Evolutionary conservation across 2,888 invertebrate species (phyloP).

Genomic region (Gordius sp.): DNA sequence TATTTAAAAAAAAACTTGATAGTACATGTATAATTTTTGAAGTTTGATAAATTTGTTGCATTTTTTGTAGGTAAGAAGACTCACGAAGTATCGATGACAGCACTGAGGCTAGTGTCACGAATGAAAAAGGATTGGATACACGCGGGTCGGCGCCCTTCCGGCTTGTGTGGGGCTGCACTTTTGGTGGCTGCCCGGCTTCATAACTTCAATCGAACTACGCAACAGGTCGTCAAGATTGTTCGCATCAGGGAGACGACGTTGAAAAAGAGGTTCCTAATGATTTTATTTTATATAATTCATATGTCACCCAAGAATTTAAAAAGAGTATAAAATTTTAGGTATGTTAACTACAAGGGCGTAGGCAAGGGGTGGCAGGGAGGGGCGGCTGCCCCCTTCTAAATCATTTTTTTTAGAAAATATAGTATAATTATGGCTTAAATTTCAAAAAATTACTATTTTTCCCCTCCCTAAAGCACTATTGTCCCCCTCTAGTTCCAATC

Average conservation of each 20-base stretch:
- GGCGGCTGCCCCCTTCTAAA: no score
- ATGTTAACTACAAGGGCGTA: background rate
- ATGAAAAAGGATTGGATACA: constrained; percentile 96
- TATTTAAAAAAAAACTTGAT: no score
- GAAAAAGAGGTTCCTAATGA: constrained; percentile 43
- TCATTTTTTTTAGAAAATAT: no score
- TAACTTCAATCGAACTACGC: constrained; percentile 55
- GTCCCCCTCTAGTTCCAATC: no score
- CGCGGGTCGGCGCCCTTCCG: constrained; percentile 76
- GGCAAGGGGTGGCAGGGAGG: no score
- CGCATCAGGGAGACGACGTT: constrained; percentile 79
- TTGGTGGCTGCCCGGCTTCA: constrained; percentile 74
- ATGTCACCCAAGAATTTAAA: constrained; percentile 23
- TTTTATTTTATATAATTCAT: no score
- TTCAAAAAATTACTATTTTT: no score
- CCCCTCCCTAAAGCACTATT: no score
- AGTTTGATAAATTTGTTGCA: no score
- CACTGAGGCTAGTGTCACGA: constrained; percentile 63
- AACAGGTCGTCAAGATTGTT: constrained; percentile 69
- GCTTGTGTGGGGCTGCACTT: constrained; percentile 84
- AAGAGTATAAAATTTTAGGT: constrained; percentile 19
- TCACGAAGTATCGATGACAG: constrained; percentile 54
- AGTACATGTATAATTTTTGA: no score
- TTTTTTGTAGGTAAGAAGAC: constrained; percentile 8
- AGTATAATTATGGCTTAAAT: no score